Percentiles rank a stretch among this genome's conserved stretches.
phyloP scores from a whole-genome alignment of 2,113 vertebrate species.

The Chaenogobius annularis region DNA sequence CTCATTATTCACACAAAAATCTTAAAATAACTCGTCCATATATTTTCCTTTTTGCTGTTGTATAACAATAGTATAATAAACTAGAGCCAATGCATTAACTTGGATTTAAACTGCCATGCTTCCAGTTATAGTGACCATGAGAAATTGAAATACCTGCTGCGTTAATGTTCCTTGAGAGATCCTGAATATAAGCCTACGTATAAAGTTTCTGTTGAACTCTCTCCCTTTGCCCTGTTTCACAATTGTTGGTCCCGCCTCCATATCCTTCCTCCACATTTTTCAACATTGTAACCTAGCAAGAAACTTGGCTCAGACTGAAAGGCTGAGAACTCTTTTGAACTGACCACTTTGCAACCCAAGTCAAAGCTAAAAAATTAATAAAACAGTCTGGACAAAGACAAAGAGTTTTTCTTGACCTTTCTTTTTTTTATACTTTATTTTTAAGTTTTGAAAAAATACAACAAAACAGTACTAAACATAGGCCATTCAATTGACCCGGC shows the following conservation, averaged over 20 bases:
- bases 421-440: too few species aligned
- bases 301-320: slow-evolving; percentile 5
- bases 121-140: neutral
- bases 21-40: too few species aligned
- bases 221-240: slow-evolving; percentile 29
- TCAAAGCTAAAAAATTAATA: neutral
- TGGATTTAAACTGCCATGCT: neutral
- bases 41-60: too few species aligned
- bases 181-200: slow-evolving; percentile 5
- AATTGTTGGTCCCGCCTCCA: slow-evolving; percentile 1
- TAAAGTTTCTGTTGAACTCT: slow-evolving; percentile 31
- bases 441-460: too few species aligned
- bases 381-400: neutral
- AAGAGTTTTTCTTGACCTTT: too few species aligned
- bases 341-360: neutral
- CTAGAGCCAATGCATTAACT: neutral
- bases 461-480: too few species aligned
- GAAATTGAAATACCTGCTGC: neutral
- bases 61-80: too few species aligned
- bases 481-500: too few species aligned
- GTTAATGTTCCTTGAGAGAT: neutral
- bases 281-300: slow-evolving; percentile 15
- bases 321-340: slow-evolving; percentile 9
- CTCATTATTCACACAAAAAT: too few species aligned
- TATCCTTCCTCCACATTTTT: slow-evolving; percentile 39